Percentiles rank a stretch among this genome's conserved stretches.
Evolutionary conservation across 2,888 invertebrate genomes (phyloP).

Genomic region (Catonia carolina): DNA sequence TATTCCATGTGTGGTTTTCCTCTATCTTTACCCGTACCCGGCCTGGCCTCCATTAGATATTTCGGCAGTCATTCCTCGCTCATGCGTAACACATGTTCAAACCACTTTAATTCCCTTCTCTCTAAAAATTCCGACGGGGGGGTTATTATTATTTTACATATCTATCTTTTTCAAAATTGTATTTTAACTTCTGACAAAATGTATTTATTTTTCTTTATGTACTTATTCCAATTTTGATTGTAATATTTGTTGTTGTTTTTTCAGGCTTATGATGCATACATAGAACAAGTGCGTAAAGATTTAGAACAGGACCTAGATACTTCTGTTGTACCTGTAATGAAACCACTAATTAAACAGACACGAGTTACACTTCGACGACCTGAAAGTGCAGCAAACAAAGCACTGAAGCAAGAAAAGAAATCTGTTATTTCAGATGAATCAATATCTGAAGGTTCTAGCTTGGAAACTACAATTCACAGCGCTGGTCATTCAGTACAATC

Average conservation of each 20-base stretch:
- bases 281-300: conserved; percentile 36
- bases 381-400: conserved; percentile 6
- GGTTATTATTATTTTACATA: too few species aligned
- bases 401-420: conserved; percentile 3
- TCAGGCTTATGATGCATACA: conserved; percentile 38
- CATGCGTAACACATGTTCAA: too few species aligned
- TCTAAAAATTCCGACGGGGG: too few species aligned
- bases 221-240: too few species aligned
- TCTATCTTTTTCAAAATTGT: too few species aligned
- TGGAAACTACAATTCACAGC: conserved; percentile 27
- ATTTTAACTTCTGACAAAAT: too few species aligned
- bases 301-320: conserved; percentile 39
- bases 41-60: too few species aligned
- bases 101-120: too few species aligned
- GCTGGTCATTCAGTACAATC: neutral
- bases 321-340: conserved; percentile 29
- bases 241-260: conserved; percentile 26
- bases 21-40: too few species aligned
- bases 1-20: too few species aligned
- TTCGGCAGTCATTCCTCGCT: too few species aligned
- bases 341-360: conserved; percentile 45
- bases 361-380: conserved; percentile 22
- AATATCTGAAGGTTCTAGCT: conserved; percentile 27
- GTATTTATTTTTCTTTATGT: too few species aligned
- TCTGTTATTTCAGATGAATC: conserved; percentile 19